These are phyloP conservation scores for Aythya baeri DNA, from an alignment of 2,113 vertebrate species.

Conservation along the genomic window DNA sequence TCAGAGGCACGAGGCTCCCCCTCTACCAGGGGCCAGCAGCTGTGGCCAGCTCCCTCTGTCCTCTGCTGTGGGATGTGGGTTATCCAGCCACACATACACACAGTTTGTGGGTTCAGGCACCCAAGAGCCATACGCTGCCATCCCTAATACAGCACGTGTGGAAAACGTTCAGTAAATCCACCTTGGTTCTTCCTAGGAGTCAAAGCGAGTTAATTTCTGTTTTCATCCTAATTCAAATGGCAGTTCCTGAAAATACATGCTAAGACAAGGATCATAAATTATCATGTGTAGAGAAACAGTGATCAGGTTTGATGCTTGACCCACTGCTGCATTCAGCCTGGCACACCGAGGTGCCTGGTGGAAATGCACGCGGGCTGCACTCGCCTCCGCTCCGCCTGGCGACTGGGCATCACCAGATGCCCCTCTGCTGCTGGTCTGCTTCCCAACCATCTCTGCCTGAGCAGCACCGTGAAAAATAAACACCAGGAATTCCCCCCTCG, in stretches of 20 bases:
- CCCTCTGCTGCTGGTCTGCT: neutral
- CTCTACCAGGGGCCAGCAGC: neutral
- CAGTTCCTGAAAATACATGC: neutral
- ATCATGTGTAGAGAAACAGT: fast-evolving
- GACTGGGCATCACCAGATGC: fast-evolving
- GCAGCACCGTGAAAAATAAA: neutral
- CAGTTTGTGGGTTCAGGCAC: neutral
- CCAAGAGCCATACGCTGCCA: too few species aligned
- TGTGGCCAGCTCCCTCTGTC: neutral
- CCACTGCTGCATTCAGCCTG: neutral
- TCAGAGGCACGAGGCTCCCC: too few species aligned
- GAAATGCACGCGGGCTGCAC: fast-evolving
- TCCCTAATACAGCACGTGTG: neutral
- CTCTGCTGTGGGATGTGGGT: neutral
- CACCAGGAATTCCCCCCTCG: neutral
- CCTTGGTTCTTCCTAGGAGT: neutral
- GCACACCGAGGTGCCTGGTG: fast-evolving
- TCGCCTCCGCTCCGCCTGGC: neutral
- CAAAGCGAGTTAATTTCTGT: neutral
- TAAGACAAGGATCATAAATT: neutral
- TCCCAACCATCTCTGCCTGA: neutral
- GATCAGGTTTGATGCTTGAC: neutral
- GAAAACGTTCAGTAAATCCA: neutral
- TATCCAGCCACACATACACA: neutral
- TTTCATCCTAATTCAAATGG: neutral